Percentiles rank a stretch among this genome's conserved stretches.
Conservation (phyloP, 2,888 invertebrate genomes). For the Campoletis raptor region DNA sequence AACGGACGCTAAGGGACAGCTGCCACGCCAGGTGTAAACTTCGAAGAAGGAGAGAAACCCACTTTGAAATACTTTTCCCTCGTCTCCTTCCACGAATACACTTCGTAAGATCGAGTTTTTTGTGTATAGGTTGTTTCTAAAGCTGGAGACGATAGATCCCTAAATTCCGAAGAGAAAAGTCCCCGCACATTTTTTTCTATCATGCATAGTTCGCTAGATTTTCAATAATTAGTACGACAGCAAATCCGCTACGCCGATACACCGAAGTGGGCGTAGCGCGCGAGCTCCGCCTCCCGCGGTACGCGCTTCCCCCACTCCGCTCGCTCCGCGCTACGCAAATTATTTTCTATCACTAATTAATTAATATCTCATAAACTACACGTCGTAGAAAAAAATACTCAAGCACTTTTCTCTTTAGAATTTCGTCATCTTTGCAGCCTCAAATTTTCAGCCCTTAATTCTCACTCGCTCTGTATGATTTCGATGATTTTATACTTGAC, state of each 20-base stretch:
- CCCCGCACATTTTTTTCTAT: neutral
- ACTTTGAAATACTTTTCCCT: constrained; percentile 59
- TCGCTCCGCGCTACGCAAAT: neutral
- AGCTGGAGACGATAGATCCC: neutral
- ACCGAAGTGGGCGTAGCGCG: neutral
- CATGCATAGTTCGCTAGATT: neutral
- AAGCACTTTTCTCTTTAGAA: neutral
- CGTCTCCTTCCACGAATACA: neutral
- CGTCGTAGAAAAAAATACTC: neutral
- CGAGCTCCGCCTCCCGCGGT: neutral
- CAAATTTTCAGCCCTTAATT: neutral
- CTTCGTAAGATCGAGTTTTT: constrained; percentile 11
- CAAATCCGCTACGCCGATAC: neutral
- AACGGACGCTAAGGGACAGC: constrained; percentile 82
- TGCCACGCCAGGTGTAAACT: constrained; percentile 82
- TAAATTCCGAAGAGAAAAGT: neutral
- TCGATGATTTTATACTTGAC: neutral
- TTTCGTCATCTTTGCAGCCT: neutral
- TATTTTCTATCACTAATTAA: neutral
- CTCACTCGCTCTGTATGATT: neutral
- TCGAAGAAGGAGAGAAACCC: constrained; percentile 59
- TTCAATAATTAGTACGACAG: neutral
- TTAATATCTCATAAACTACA: neutral
- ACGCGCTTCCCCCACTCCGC: neutral
- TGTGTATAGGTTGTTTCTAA: neutral